A percentile compares a stretch with the other conserved stretches of the same genome.
Conservation (phyloP, 2,888 invertebrate genomes). For the Phortica magna region DNA sequence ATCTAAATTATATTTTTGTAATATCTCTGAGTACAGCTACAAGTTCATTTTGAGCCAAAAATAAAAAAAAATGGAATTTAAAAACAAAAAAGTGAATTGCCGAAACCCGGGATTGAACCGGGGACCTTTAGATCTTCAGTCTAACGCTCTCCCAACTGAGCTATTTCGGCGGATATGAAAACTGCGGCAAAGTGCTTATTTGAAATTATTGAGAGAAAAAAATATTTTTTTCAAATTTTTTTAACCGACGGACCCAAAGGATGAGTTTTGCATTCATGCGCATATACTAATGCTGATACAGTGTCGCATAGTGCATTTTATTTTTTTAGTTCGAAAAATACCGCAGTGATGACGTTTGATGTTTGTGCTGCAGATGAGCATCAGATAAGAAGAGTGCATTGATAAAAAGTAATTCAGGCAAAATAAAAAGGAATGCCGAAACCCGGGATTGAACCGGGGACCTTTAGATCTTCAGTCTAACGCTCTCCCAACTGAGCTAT, state of each 20-base stretch:
- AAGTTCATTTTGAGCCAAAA: no score
- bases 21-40: no score
- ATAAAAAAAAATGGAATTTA: no score
- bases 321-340: no score
- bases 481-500: constrained; percentile 91
- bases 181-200: background rate
- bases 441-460: constrained; percentile 87
- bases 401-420: background rate
- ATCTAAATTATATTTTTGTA: no score
- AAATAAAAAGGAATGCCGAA: constrained; percentile 80
- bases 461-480: constrained; percentile 88
- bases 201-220: background rate
- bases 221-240: background rate
- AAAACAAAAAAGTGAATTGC: constrained; percentile 74
- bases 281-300: no score
- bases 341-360: no score
- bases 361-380: no score
- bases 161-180: constrained; percentile 82
- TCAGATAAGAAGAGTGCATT: no score
- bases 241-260: no score
- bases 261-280: no score
- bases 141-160: constrained; percentile 90
- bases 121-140: constrained; percentile 88
- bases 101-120: constrained; percentile 87
- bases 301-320: no score